Conservation (phyloP, 1,140 invertebrate genomes). For the fruit fly (Drosophila melanogaster) region DNA sequence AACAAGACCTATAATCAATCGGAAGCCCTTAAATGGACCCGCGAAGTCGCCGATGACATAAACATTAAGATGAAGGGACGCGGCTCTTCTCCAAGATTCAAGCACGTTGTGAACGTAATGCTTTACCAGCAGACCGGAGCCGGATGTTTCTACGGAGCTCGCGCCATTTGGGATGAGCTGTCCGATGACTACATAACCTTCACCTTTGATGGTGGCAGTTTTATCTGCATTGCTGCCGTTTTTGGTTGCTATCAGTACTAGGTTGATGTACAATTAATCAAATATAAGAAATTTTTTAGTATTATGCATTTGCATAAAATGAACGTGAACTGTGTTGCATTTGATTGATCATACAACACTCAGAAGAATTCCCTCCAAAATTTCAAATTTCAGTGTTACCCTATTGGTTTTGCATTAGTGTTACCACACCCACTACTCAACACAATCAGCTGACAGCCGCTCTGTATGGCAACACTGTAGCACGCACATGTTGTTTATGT, state of each 20-base stretch:
- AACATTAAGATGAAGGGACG: constrained; percentile 46
- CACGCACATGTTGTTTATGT: constrained; percentile 54
- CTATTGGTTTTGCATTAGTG: not conserved
- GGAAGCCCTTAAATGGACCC: constrained; percentile 56
- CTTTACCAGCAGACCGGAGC: constrained; percentile 66
- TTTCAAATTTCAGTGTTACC: constrained; percentile 10
- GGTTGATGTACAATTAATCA: constrained; percentile 5
- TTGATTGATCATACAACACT: no score
- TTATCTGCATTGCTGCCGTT: constrained; percentile 43
- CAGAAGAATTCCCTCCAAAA: not conserved
- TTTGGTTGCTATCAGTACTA: constrained; percentile 64
- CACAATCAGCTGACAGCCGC: not conserved
- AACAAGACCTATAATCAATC: constrained; percentile 37
- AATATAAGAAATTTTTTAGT: not conserved
- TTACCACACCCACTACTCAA: not conserved
- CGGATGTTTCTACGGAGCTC: constrained; percentile 56
- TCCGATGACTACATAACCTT: constrained; percentile 46
- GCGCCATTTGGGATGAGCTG: constrained; percentile 60
- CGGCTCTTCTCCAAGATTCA: constrained; percentile 39
- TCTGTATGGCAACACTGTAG: constrained; percentile 1
- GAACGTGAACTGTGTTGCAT: no score
- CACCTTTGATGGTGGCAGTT: constrained; percentile 38
- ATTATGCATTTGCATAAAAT: not conserved
- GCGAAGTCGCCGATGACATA: constrained; percentile 51
- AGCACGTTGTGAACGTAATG: constrained; percentile 58